Percentiles rank a stretch among this genome's conserved stretches.
These are phyloP conservation scores for Xerus rutilus DNA, from an alignment of 2,797 vertebrate species.

Conservation along the genomic window DNA sequence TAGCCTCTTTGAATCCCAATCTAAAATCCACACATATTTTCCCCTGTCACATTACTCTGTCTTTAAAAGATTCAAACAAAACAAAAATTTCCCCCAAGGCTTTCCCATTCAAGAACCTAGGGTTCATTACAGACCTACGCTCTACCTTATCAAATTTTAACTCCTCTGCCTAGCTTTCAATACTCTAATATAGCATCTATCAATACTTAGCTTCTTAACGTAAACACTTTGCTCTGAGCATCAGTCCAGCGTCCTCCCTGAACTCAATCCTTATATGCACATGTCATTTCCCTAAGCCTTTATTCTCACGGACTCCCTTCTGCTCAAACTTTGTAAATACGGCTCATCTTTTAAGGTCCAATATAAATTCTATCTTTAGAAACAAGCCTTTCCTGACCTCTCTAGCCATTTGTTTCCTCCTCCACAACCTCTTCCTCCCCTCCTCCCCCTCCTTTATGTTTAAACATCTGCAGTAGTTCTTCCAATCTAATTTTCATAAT, in stretches of 20 bases:
- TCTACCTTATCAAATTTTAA: not conserved
- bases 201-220: not conserved
- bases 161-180: not conserved
- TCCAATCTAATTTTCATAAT: conserved; percentile 57
- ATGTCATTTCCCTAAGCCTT: conserved; percentile 8
- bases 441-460: not conserved
- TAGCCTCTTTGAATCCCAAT: not conserved
- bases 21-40: conserved; percentile 3
- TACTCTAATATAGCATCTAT: not conserved
- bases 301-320: not conserved
- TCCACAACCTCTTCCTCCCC: no score
- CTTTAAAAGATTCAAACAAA: conserved; percentile 58
- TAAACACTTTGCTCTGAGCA: not conserved
- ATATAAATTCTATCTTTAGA: conserved; percentile 40
- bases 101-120: conserved; percentile 47
- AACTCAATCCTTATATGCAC: not conserved
- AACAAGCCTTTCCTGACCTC: conserved; percentile 7
- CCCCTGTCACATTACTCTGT: conserved; percentile 10
- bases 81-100: conserved; percentile 15
- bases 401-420: not conserved
- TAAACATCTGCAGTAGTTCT: conserved; percentile 54
- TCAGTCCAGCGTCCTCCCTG: not conserved
- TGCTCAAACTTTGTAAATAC: conserved; percentile 23
- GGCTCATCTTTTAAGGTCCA: conserved; percentile 25
- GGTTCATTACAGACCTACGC: not conserved